Evolutionary conservation across 2,888 invertebrate species (phyloP).

Genomic region (Lithophane semibrunnea): DNA sequence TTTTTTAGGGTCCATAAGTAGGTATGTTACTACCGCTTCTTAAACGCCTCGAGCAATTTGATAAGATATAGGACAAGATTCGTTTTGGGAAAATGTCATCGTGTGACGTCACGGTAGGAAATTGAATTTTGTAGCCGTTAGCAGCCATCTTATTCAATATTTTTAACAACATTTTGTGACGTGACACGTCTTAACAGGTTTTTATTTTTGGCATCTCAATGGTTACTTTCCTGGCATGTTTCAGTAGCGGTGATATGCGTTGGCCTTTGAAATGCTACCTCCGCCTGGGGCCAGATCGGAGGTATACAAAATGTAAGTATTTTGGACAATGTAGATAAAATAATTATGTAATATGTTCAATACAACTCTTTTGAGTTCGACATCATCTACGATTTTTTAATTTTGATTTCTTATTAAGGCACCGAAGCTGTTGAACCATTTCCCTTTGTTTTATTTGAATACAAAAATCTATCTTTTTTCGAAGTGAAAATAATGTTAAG

Average conservation of each 20-base stretch:
- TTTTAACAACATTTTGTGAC: conserved; percentile 30
- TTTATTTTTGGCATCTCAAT: neutral
- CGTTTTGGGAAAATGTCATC: conserved; percentile 31
- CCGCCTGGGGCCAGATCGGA: no score
- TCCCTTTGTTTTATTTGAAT: no score
- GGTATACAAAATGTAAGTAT: neutral
- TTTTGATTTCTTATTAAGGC: no score
- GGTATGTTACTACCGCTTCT: conserved; percentile 35
- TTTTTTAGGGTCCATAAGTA: conserved; percentile 42
- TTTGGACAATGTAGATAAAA: neutral
- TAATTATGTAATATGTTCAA: neutral
- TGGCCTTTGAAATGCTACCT: no score
- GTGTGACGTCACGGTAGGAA: conserved; percentile 28
- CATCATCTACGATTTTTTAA: no score
- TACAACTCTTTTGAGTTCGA: no score
- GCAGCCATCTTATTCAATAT: conserved; percentile 24
- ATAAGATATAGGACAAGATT: conserved; percentile 35
- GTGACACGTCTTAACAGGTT: neutral
- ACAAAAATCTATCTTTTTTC: no score
- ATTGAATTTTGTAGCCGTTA: conserved; percentile 49
- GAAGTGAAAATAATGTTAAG: no score
- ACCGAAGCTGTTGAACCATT: no score
- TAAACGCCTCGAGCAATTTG: conserved; percentile 56
- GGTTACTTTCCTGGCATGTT: neutral
- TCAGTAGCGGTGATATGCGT: no score